Evolutionary conservation across 2,113 vertebrate genomes (phyloP), one percentile per base, ranked within the genome.

Genomic region (Plecturocebus donacophilus): DNA sequence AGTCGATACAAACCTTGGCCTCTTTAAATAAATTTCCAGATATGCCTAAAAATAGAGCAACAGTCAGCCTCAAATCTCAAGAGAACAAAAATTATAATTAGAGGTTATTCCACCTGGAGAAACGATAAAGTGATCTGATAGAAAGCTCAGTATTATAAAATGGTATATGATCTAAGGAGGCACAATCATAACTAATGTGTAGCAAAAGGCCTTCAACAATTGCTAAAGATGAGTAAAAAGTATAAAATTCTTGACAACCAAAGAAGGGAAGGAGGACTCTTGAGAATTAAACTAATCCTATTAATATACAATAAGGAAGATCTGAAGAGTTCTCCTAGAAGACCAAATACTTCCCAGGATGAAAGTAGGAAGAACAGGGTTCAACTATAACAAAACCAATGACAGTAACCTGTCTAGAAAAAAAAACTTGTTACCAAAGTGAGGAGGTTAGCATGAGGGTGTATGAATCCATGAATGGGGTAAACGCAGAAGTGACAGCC

Each of bases 11-110:
- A 73, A 85, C 35, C 14, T 94, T 81, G 70, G 6, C 54, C 12
- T 96, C 49, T 91, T 95, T 64, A 86, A 94, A 75, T 42, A 47
- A 61, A 94, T 68, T 83, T 94, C 13, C 19, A 81, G 49, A n/a
- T 64, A 81, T 93, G 54, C 25, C 35, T 3, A 6, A 70, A 56
- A 91, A n/a, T 40, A 82, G 45, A 85, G 93, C 40, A 94, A 80
- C 54, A 71, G 83, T 83, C 38, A 95, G 56, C 38, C 66, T 32
- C 38, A 87, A 56, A 76, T 93, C 75, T 83, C 38, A 75, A 85
- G 30, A 81, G 32, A 38, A 93, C 38, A 89, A 61, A 32, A 95
- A 85, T 91, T 87, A 38, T 64, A 91, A 45, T 80, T 94, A 49
- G 70, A 82, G 42, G 23, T 75, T 52, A 90, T 71, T 92, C 54